Conservation (phyloP, 2,888 invertebrate genomes). For the Nasonovia ribisnigri region DNA sequence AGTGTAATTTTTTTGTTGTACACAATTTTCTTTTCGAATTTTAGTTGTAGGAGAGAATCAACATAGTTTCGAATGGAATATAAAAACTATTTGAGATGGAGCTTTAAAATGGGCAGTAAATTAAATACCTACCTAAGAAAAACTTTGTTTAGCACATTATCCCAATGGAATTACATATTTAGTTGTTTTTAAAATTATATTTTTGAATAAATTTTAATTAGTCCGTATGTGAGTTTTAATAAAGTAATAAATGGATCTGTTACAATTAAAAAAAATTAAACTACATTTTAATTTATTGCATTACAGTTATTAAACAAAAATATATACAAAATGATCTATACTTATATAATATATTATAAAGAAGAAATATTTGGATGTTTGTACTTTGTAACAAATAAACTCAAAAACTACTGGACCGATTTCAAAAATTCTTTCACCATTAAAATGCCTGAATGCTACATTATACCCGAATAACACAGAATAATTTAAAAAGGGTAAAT, state of each 20-base stretch:
- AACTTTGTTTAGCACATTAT: slow-evolving; percentile 50
- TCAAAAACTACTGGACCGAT: too few relatives aligned
- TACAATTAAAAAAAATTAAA: not conserved
- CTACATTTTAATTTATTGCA: slow-evolving; percentile 30
- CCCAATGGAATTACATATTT: slow-evolving; percentile 31
- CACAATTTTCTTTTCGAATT: not conserved
- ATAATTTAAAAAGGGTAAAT: too few relatives aligned
- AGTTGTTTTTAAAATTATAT: slow-evolving; percentile 34
- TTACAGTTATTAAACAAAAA: not conserved
- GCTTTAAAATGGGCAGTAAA: slow-evolving; percentile 41
- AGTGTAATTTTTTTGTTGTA: slow-evolving; percentile 30
- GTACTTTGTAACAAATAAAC: too few relatives aligned
- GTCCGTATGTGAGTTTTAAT: not conserved
- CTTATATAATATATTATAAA: too few relatives aligned
- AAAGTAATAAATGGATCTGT: slow-evolving; percentile 20
- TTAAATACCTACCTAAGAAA: slow-evolving; percentile 22
- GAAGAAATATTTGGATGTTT: too few relatives aligned
- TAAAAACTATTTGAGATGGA: not conserved
- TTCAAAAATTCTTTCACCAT: too few relatives aligned
- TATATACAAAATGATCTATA: not conserved
- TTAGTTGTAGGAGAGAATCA: not conserved
- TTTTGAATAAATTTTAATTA: slow-evolving; percentile 57
- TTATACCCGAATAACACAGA: too few relatives aligned
- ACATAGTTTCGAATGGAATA: not conserved
- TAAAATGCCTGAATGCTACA: too few relatives aligned